Evolutionary conservation across 35 echinoderm and acorn worm species (phyloP), one percentile per base, ranked within the genome.

Genomic region (Anneissia japonica): DNA sequence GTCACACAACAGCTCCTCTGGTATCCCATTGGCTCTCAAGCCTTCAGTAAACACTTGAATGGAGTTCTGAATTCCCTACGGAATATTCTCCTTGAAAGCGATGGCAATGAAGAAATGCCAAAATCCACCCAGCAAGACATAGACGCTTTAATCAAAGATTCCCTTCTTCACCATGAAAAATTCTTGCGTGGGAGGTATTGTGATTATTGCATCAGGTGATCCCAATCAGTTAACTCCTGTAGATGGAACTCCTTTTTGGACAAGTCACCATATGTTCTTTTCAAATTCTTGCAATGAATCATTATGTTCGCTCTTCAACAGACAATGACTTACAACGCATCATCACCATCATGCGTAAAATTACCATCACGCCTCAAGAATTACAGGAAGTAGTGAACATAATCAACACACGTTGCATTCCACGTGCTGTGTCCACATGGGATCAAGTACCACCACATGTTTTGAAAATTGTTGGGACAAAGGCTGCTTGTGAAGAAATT

Each of bases 401-500:
- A 3, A 80, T 80, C 12, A 11, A 10, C 3, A 34, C 30, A 4
- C 32, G 78, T 34, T 80, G 78, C 78, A 5, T 80, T 2, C 78
- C 78, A 4, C 31, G 35, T 35, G 78, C 78, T 36, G 78, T 80
- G 1, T 32, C 78, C 10, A 34, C 78, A 38, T 80, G 78, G 78
- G 78, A 80, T 10, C 11, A 80, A 34, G 78, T 80, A 26, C 78
- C 78, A 80, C 5, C 3, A 80, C 32, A 80, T 36, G 78, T 32
- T 36, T 38, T 80, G 31, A 80, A 80, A 38, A 80, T 80, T 36
- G 78, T 80, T 26, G 78, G 78, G 3, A 80, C 78, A 26, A 80
- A 80, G 37, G 78, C 78, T 80, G 78, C 78, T 36, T 80, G 10
- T 36, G 11, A 80, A 80, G 78, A 80, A 80, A 80, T 80, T 34